Evolutionary conservation across 2,888 invertebrate species (phyloP), one percentile per base, ranked within the genome.

Genomic region (Drosophila vallismaia): DNA sequence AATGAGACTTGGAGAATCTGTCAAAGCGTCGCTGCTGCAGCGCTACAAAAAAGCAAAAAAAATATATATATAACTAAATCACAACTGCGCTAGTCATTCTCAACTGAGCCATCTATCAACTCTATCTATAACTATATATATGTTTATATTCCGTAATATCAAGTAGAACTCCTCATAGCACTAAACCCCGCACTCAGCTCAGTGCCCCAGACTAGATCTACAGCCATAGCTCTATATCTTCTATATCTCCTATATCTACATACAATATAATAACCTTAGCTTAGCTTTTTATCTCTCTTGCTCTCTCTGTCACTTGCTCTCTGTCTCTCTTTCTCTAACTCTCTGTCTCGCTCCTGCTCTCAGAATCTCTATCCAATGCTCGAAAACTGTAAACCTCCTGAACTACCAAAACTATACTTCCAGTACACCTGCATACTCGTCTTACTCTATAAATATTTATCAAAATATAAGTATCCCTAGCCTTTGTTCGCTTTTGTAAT

Each of bases 1-100:
- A n/a, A n/a, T n/a, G n/a, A 71, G 55, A 71, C 85, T 82, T 86
- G 88, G 76, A 88, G 89, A 89, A 83, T 86, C 88, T 88, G 89
- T 77, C 88, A 89, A 89, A 86, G 86, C 86, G 89, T 86, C 76
- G 75, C 84, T 77, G 85, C 87, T 86, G 76, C 79, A 71, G 81
- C 79, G 79, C 77, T 75, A 73, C 71, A 63, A 78, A 59, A 48
- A 60, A 54, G 36, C 60, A 60, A 69, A 67, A 62, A 51, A 56
- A 49, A 73, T 53, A 14, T 14, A 28, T 28, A 28, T 53, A 76
- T 56, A 70, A 76, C 58, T 48, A 51, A 62, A 81, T 68, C 71
- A 77, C 68, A 70, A 81, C 81, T 79, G 74, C 85, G 85, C 79
- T 75, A 67, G 50, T 85, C 83, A 82, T 55, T 66, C 12, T 66